phyloP scores from a whole-genome alignment of 2,888 invertebrate genomes.

The Bugulina stolonifera region DNA sequence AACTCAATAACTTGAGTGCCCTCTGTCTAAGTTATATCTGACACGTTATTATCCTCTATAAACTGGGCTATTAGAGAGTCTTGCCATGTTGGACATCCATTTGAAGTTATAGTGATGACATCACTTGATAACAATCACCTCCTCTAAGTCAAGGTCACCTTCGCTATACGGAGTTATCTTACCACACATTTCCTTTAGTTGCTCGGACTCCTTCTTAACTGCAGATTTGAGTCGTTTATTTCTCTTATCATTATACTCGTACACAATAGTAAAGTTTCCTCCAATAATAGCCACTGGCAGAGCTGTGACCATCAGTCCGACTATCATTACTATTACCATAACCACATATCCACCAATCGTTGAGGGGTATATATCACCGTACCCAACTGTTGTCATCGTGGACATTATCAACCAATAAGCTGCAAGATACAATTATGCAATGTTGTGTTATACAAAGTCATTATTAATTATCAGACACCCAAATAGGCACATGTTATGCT shows the following conservation, averaged over 20 bases:
- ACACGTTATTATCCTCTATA: no score
- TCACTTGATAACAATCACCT: background rate
- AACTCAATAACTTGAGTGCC: no score
- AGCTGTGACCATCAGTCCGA: constrained; percentile 7
- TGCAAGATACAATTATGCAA: no score
- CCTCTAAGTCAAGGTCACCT: background rate
- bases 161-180: background rate
- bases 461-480: no score
- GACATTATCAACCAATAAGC: constrained; percentile 2
- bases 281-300: constrained; percentile 16
- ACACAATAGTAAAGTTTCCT: constrained; percentile 14
- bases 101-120: no score
- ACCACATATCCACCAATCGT: constrained; percentile 5
- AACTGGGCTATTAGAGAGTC: no score
- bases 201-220: background rate
- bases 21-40: no score
- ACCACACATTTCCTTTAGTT: background rate
- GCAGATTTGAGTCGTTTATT: background rate
- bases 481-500: no score
- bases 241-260: constrained; percentile 1
- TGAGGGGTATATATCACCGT: background rate
- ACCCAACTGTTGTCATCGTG: constrained; percentile 12
- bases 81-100: no score
- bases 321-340: background rate
- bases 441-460: no score